Percentiles rank a stretch among this genome's conserved stretches.
Evolutionary conservation across 1,140 invertebrate genomes (phyloP).

Genomic region (Drosophila hydei): DNA sequence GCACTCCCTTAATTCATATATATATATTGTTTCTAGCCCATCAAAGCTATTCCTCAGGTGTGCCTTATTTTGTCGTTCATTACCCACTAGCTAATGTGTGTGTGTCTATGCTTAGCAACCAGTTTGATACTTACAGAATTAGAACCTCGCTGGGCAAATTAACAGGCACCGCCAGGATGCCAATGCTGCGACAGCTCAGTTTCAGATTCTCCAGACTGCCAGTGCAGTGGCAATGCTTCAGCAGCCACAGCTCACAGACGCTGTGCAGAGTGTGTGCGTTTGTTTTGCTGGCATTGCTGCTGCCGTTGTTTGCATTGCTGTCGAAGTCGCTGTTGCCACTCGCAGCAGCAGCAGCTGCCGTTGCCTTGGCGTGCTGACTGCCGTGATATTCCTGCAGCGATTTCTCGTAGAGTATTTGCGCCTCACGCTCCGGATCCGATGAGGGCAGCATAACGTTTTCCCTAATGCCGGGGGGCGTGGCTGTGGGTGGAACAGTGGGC

Average conservation of each 20-base stretch:
- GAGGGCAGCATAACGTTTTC: slow-evolving; percentile 80
- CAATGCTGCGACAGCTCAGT: slow-evolving; percentile 73
- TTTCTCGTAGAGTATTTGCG: slow-evolving; percentile 79
- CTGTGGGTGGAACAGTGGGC: slow-evolving; percentile 9
- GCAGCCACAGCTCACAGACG: slow-evolving; percentile 74
- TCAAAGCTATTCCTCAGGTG: too few relatives aligned
- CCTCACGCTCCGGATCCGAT: slow-evolving; percentile 75
- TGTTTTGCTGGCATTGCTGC: slow-evolving; percentile 27
- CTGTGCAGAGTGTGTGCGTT: slow-evolving; percentile 52
- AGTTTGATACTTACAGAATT: slow-evolving; percentile 71
- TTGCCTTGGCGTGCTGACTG: slow-evolving; percentile 26
- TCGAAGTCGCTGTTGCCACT: slow-evolving; percentile 5
- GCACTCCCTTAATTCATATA: background rate
- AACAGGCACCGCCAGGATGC: slow-evolving; percentile 72
- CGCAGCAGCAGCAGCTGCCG: slow-evolving; percentile 6
- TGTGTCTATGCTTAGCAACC: too few relatives aligned
- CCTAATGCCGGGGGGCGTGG: slow-evolving; percentile 57
- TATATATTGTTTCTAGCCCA: too few relatives aligned
- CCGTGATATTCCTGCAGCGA: slow-evolving; percentile 79
- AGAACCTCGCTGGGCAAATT: slow-evolving; percentile 71
- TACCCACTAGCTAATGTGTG: too few relatives aligned
- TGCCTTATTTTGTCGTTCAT: too few relatives aligned
- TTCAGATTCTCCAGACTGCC: slow-evolving; percentile 69
- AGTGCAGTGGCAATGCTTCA: slow-evolving; percentile 76
- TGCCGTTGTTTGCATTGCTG: background rate